phyloP scores from a whole-genome alignment of 2,113 vertebrate species.

The Tyrannus savana region DNA sequence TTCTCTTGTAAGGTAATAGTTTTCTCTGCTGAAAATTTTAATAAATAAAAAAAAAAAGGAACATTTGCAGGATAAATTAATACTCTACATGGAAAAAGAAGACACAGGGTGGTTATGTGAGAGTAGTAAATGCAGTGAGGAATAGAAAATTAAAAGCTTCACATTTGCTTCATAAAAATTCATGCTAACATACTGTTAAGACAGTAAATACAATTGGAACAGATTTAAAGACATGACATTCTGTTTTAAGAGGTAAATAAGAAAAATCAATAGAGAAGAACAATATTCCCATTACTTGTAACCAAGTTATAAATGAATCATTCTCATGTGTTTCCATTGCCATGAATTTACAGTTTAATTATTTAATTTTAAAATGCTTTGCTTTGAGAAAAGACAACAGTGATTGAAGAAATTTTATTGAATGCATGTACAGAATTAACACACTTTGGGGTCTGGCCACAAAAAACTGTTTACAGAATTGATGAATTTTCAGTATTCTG shows the following conservation, averaged over 20 bases:
- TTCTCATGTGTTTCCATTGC: not conserved
- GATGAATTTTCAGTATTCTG: not conserved
- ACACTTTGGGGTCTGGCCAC: not conserved
- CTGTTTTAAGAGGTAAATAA: conserved; percentile 26
- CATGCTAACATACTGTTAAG: not conserved
- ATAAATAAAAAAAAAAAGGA: not conserved
- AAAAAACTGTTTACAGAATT: not conserved
- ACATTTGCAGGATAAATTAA: not conserved
- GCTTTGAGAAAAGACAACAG: not conserved
- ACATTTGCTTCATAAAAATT: not conserved
- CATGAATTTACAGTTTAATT: not conserved
- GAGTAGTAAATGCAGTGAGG: not conserved
- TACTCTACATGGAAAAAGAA: not conserved
- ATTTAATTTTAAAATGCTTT: not conserved
- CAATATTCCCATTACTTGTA: not conserved
- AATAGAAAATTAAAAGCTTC: not conserved
- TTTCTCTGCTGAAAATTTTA: not conserved
- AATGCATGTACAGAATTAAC: not conserved
- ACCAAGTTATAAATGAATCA: not conserved
- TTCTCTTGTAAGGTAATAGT: not conserved
- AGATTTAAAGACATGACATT: not conserved
- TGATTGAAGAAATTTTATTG: not conserved
- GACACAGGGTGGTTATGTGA: not conserved
- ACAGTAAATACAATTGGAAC: not conserved
- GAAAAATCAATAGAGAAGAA: not conserved